Evolutionary conservation across 2,797 vertebrate genomes (phyloP).

Genomic region (Emys orbicularis): DNA sequence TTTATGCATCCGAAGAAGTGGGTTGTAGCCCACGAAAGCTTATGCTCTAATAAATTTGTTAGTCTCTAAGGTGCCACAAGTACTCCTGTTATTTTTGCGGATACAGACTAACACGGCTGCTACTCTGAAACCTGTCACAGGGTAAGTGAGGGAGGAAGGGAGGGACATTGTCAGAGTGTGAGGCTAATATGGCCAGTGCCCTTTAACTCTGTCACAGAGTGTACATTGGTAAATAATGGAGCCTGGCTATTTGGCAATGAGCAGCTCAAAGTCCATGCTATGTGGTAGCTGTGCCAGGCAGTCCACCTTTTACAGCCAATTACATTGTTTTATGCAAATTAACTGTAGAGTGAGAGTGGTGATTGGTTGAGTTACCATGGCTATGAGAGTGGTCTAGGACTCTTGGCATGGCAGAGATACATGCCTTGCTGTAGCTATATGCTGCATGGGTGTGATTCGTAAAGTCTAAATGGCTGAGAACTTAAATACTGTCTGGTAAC

Average conservation of each 20-base stretch:
- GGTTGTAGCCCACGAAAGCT: too few species aligned
- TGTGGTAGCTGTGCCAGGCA: background rate
- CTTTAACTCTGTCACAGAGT: background rate
- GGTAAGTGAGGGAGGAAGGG: background rate
- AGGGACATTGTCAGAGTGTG: background rate
- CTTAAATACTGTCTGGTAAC: background rate
- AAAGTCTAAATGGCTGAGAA: background rate
- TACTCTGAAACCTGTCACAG: too few species aligned
- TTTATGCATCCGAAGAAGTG: too few species aligned
- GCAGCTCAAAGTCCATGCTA: background rate
- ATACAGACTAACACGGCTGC: too few species aligned
- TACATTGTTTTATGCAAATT: background rate
- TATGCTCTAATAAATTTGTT: too few species aligned
- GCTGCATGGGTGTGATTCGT: background rate
- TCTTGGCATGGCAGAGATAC: background rate
- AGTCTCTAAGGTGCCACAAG: too few species aligned
- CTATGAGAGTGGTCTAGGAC: background rate
- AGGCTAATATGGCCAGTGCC: too few species aligned
- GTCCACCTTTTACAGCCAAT: background rate
- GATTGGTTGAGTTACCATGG: background rate
- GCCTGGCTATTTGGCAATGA: background rate
- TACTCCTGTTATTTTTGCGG: too few species aligned
- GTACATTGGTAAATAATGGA: background rate
- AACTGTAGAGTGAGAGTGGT: background rate
- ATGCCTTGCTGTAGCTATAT: background rate